Evolutionary conservation across 2,888 invertebrate genomes (phyloP).

Genomic region (Macrophya annulata): DNA sequence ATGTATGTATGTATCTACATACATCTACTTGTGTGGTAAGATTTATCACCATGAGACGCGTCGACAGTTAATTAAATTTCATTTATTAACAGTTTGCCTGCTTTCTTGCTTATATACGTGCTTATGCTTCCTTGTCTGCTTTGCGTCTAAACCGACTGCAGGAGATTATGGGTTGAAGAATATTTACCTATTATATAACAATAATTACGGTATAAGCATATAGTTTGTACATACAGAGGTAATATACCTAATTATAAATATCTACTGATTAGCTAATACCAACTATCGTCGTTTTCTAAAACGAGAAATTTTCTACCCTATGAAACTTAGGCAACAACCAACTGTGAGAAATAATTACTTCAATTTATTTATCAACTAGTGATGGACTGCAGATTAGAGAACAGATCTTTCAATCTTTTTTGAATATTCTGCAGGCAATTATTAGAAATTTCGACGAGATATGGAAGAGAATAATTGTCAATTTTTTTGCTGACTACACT

Average conservation of each 20-base stretch:
- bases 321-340: neutral
- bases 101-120: neutral
- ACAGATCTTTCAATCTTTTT: neutral
- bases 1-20: neutral
- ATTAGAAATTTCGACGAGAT: too few relatives aligned
- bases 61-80: constrained; percentile 20
- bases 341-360: neutral
- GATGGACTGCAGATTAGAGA: neutral
- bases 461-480: too few relatives aligned
- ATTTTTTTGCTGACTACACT: too few relatives aligned
- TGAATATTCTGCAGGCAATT: neutral
- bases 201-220: neutral
- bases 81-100: neutral
- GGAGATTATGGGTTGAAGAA: neutral
- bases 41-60: constrained; percentile 18
- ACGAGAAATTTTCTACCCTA: neutral
- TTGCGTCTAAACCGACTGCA: neutral
- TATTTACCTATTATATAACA: neutral
- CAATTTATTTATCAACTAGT: neutral
- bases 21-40: neutral
- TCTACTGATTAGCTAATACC: neutral
- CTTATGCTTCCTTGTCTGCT: neutral
- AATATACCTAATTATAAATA: neutral
- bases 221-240: neutral
- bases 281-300: neutral